These are phyloP conservation scores for Bradynema listronoti DNA, from an alignment of 1,140 invertebrate species.

Conservation along the genomic window DNA sequence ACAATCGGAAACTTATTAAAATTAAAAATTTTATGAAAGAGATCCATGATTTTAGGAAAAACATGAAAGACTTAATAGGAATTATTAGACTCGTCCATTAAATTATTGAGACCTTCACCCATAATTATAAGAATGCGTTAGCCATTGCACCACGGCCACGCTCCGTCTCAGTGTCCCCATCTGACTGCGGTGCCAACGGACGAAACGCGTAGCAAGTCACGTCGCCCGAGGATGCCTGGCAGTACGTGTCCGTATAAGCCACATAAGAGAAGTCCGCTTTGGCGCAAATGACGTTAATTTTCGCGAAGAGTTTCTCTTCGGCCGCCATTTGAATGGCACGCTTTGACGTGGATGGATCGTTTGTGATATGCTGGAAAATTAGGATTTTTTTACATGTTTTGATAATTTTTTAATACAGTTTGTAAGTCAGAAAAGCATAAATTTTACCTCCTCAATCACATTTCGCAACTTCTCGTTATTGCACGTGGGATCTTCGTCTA, in stretches of 20 bases:
- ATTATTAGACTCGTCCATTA: too few relatives aligned
- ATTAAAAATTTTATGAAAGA: too few relatives aligned
- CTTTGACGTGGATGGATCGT: constrained; percentile 51
- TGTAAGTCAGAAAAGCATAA: constrained; percentile 16
- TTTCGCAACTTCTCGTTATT: constrained; percentile 49
- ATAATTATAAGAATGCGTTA: too few relatives aligned
- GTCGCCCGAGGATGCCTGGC: constrained; percentile 48
- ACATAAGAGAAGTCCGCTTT: constrained; percentile 55
- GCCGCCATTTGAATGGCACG: constrained; percentile 56
- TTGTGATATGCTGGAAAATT: constrained; percentile 48
- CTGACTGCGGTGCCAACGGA: constrained; percentile 5
- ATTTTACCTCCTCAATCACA: constrained; percentile 50
- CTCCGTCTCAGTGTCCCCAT: too few relatives aligned
- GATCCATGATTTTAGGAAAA: too few relatives aligned
- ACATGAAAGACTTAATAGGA: too few relatives aligned
- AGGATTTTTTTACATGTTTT: constrained; percentile 15
- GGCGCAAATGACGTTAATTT: constrained; percentile 54
- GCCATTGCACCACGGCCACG: too few relatives aligned
- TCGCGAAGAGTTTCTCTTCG: constrained; percentile 56
- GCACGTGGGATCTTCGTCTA: constrained; percentile 53
- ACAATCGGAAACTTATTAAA: too few relatives aligned
- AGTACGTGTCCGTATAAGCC: constrained; percentile 54
- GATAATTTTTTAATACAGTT: constrained; percentile 14
- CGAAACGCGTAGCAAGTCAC: constrained; percentile 32
- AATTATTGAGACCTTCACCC: too few relatives aligned